Base-by-base conservation (phyloP, 1,140 invertebrate species). In the Melanaphis sacchari region DNA sequence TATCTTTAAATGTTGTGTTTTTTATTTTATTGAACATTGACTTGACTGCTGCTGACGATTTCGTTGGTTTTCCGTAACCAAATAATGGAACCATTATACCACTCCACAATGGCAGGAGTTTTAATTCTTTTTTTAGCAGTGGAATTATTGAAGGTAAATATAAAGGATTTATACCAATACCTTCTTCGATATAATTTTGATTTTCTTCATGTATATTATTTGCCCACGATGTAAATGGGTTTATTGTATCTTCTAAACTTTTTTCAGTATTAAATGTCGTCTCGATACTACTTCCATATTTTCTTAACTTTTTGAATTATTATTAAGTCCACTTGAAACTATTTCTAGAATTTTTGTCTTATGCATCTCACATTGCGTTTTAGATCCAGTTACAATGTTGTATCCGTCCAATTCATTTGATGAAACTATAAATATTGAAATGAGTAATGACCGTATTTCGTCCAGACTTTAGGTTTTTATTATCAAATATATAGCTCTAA, bases 361-460 rank as follows among this genome's bases (percentile, higher is more conserved):
- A 84, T 84, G 81, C 22, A 84, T 40, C 24, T 84, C 81, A 84
- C 81, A 84, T 84, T 84, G 81, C 41, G 81, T 84, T 40, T 84
- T 38, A 26, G 6, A 40, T 9, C 24, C 81, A 84, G 38, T 84
- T 84, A 22, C 3, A 41, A 38, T 40, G 22, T 84, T 40, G 8
- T 41, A 24, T 24, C 81, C 38, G 41, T 84, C 81, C 2, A 38
- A 40, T 84, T 84, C 81, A 26, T 84, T 84, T 5, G 81, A 84
- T 41, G 81, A 38, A 84, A 84, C 36, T 84, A 84, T 84, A 84
- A 84, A 84, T 84, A 84, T 84, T 40, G 38, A 84, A 26, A 40
- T 40, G 8, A 84, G 22, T 26, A 84, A 84, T 40, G 38, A 40
- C 36, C 38, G 81, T 40, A 84, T 84, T 41, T 84, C 81, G 24